Conservation (phyloP, 2,888 invertebrate genomes). For the Calameuta filiformis region DNA sequence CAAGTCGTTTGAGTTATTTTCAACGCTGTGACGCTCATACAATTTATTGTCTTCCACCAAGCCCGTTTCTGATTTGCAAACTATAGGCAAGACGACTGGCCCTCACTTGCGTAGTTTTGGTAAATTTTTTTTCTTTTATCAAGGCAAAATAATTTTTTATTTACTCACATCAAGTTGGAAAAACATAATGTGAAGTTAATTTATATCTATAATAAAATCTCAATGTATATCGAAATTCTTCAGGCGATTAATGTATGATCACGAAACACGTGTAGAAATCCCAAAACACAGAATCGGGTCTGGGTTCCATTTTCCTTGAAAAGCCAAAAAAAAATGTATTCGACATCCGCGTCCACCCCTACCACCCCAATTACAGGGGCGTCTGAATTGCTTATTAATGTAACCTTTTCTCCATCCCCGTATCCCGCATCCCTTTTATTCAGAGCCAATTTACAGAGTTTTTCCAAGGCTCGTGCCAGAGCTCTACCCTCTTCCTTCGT, state of each 20-base stretch:
- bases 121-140: neutral
- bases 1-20: neutral
- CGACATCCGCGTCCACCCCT: neutral
- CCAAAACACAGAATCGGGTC: neutral
- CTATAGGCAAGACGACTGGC: neutral
- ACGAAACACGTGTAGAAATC: neutral
- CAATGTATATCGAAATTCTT: neutral
- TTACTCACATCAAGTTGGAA: too few relatives aligned
- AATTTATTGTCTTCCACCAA: neutral
- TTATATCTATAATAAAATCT: neutral
- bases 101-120: neutral
- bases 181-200: too few relatives aligned
- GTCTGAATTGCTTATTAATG: neutral
- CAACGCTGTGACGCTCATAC: neutral
- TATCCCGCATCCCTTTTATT: conserved; percentile 1
- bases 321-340: neutral
- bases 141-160: too few relatives aligned
- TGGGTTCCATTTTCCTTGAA: neutral
- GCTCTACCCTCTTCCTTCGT: conserved; percentile 7
- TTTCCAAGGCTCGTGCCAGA: conserved; percentile 7
- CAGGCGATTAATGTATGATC: neutral
- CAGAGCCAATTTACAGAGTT: conserved; percentile 17
- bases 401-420: conserved; percentile 8
- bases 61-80: too few relatives aligned
- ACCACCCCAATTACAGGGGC: neutral